Conservation (phyloP, 2,888 invertebrate species). For the Tinea trinotella region DNA sequence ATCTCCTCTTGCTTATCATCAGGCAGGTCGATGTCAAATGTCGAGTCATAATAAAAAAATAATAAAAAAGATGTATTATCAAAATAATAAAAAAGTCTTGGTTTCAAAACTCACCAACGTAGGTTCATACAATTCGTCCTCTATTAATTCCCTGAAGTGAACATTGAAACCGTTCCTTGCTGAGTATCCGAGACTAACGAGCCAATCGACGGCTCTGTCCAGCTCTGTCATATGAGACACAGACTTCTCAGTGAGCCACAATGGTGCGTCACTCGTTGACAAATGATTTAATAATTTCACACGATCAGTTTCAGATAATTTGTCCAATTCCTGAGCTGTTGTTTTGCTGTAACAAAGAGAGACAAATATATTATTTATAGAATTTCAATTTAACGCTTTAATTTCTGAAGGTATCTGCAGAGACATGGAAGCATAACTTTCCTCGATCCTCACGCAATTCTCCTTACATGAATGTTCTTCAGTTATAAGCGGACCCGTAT, state of each 20-base stretch:
- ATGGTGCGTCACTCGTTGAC: conserved; percentile 39
- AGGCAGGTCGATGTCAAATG: no score
- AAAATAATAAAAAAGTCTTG: not conserved
- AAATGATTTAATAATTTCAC: conserved; percentile 38
- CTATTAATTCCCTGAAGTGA: conserved; percentile 77
- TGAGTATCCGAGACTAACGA: conserved; percentile 80
- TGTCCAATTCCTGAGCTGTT: conserved; percentile 43
- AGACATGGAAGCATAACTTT: no score
- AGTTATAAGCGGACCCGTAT: no score
- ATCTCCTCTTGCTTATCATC: no score
- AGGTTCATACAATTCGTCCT: conserved; percentile 74
- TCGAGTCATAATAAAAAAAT: no score
- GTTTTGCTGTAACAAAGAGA: conserved; percentile 53
- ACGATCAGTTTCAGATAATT: conserved; percentile 44
- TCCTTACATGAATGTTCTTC: no score
- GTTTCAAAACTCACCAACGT: conserved; percentile 69
- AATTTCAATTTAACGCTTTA: no score
- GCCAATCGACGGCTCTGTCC: conserved; percentile 79
- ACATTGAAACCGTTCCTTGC: conserved; percentile 81
- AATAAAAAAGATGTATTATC: no score
- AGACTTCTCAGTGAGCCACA: conserved; percentile 50
- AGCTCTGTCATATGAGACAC: conserved; percentile 33
- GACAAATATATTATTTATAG: no score
- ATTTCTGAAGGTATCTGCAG: no score
- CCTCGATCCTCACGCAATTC: no score